phyloP scores from a whole-genome alignment of 1,140 invertebrate genomes.

The Akabosia matsudoensis region DNA sequence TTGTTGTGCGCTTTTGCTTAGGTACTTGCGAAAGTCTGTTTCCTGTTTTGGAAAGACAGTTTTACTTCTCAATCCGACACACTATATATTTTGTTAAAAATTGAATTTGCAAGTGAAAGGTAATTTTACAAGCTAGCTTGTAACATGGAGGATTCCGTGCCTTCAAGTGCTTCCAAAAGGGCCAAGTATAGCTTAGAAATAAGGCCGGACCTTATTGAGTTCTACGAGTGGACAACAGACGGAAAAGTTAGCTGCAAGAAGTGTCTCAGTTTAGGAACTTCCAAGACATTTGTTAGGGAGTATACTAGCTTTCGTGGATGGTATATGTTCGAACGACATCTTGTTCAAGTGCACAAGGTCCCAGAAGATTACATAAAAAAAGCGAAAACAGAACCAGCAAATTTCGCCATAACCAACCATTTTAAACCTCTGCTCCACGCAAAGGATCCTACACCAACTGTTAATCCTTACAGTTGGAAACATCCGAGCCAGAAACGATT shows the following conservation, averaged over 20 bases:
- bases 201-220: not conserved
- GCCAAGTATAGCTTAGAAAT: not conserved
- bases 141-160: not conserved
- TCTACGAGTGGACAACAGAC: not conserved
- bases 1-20: too few species aligned
- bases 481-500: not conserved
- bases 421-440: not conserved
- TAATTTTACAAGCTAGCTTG: not conserved
- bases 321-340: not conserved
- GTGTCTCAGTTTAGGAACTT: not conserved
- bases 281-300: too few species aligned
- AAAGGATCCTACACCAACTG: not conserved
- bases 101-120: too few species aligned
- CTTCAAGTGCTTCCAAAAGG: not conserved
- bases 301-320: not conserved
- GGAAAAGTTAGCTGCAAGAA: not conserved
- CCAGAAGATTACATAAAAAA: not conserved
- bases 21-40: too few species aligned
- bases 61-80: too few species aligned
- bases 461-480: not conserved
- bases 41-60: too few species aligned
- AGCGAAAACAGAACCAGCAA: not conserved
- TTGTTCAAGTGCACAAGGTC: not conserved
- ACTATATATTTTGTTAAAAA: too few species aligned
- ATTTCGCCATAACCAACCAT: not conserved